Conservation (phyloP, 2,797 vertebrate genomes). For the Manis pentadactyla region DNA sequence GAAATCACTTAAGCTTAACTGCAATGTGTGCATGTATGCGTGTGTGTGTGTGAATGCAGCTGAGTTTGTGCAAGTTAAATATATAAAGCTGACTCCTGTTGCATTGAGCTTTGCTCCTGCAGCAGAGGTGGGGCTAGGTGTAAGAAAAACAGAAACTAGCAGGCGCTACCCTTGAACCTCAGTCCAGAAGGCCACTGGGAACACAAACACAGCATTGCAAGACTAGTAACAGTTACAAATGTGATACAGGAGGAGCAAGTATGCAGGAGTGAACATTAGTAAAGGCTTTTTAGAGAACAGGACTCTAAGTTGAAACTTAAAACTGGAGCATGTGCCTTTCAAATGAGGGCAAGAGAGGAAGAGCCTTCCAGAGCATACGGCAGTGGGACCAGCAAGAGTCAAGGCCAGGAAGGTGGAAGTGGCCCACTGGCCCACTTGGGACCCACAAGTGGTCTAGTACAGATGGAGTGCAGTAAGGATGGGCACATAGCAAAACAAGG, state of each 20-base stretch:
- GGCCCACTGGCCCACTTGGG: neutral
- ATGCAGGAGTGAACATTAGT: neutral
- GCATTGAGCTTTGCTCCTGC: neutral
- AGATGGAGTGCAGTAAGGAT: neutral
- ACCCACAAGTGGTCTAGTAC: no score
- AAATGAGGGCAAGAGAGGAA: neutral
- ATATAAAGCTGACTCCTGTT: neutral
- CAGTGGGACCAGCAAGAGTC: accelerated
- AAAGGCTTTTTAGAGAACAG: neutral
- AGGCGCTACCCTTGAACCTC: neutral
- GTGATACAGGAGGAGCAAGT: neutral
- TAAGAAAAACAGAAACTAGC: neutral
- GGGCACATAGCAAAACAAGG: neutral
- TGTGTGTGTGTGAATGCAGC: neutral
- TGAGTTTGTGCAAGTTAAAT: neutral
- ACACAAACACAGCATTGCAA: neutral
- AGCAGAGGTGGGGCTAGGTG: neutral
- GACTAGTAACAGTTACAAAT: neutral
- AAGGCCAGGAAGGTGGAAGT: neutral
- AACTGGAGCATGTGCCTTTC: neutral
- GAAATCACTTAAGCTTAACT: neutral
- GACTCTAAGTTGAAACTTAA: neutral
- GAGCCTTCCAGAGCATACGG: neutral
- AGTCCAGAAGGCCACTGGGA: neutral
- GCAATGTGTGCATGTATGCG: neutral